phyloP scores from a whole-genome alignment of 2,888 invertebrate genomes.

The Ferdinandea cuprea region DNA sequence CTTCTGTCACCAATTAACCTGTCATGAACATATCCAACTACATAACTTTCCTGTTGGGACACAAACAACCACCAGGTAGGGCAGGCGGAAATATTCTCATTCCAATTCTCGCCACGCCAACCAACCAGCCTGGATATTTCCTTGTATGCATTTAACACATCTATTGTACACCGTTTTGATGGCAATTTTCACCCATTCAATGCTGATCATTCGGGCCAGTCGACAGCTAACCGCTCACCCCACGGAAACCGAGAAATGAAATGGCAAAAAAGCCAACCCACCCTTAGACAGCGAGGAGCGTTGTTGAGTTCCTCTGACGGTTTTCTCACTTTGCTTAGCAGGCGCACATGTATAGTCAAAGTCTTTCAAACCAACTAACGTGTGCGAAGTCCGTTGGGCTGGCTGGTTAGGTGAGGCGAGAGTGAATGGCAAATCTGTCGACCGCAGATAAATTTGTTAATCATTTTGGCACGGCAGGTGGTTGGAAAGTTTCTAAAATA shows the following conservation, averaged over 20 bases:
- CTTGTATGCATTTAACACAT: slow-evolving; percentile 74
- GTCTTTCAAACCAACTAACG: slow-evolving; percentile 44
- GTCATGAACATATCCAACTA: slow-evolving; percentile 49
- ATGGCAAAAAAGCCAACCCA: slow-evolving; percentile 51
- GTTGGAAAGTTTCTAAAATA: slow-evolving; percentile 69
- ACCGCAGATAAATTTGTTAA: slow-evolving; percentile 77
- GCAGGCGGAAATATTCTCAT: not conserved
- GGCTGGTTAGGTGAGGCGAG: slow-evolving; percentile 29
- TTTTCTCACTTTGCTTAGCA: slow-evolving; percentile 30
- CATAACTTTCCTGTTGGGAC: slow-evolving; percentile 28
- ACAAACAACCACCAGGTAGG: slow-evolving; percentile 37
- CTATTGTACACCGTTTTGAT: slow-evolving; percentile 71
- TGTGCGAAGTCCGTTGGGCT: slow-evolving; percentile 46
- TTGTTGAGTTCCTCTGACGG: slow-evolving; percentile 52
- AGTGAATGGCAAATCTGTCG: slow-evolving; percentile 75
- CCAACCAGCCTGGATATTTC: slow-evolving; percentile 4
- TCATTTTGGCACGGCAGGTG: slow-evolving; percentile 77
- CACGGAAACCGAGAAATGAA: slow-evolving; percentile 24
- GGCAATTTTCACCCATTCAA: slow-evolving; percentile 67
- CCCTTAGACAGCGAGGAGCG: slow-evolving; percentile 49
- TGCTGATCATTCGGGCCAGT: slow-evolving; percentile 66
- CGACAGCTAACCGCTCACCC: slow-evolving; percentile 22
- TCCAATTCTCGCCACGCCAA: slow-evolving; percentile 10
- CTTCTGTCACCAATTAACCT: slow-evolving; percentile 65
- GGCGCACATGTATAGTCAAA: slow-evolving; percentile 7